Percentiles rank a stretch among this genome's conserved stretches.
Conservation (phyloP, 1,140 invertebrate species). For the Anastrepha obliqua region DNA sequence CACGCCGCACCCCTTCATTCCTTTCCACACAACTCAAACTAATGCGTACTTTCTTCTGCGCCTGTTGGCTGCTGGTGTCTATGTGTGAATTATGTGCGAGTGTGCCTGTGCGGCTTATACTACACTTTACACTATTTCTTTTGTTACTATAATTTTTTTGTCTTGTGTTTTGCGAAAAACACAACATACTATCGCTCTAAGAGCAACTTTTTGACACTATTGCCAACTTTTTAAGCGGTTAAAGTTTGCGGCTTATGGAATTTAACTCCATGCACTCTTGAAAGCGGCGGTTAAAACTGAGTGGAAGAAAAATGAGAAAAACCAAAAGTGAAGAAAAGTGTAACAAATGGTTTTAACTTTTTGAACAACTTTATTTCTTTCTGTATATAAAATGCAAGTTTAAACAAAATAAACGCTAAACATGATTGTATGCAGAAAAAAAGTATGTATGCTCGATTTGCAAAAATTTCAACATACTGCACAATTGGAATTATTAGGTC, state of each 20-base stretch:
- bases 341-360: background rate
- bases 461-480: no score
- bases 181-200: background rate
- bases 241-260: conserved; percentile 49
- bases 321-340: background rate
- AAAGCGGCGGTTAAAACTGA: conserved; percentile 19
- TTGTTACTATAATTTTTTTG: background rate
- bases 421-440: no score
- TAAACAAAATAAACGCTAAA: no score
- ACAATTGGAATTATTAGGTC: no score
- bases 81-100: background rate
- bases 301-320: background rate
- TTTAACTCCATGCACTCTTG: conserved; percentile 31
- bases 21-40: background rate
- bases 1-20: background rate
- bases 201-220: conserved; percentile 41
- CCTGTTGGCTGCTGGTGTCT: background rate
- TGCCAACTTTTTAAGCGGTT: conserved; percentile 44
- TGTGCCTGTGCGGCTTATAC: background rate
- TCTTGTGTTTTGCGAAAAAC: background rate
- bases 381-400: no score
- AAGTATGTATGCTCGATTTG: no score
- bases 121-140: background rate
- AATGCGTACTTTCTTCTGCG: background rate
- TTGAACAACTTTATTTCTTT: background rate